Base-by-base conservation (phyloP, 1,140 invertebrate species). In the Panagrolaimus sp. region DNA sequence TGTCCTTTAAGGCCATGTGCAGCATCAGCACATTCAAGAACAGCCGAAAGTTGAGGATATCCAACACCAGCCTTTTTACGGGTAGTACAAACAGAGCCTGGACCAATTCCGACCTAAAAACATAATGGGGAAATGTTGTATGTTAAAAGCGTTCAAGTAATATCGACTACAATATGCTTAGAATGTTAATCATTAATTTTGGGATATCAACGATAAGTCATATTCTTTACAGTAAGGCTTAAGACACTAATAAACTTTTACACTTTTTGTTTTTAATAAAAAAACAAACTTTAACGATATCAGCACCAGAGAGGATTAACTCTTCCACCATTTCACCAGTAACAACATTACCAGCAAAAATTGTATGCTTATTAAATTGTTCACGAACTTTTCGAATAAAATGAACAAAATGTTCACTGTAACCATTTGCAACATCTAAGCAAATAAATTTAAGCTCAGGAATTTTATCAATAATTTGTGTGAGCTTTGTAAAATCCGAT, bases 301-400 rank as follows among this genome's bases (percentile, higher is more conserved):
- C 93, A 61, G 93, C 93, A 62, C 93, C 93, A 43, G 92, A 91
- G 4, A 95, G 85, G 79, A 96, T 90, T 27, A 96, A 84, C 85
- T 96, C 92, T 84, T 96, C 92, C 0, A 96, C 92, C 92, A 96
- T 95, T 86, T 96, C 93, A 31, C 92, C 92, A 20, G 93, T 96
- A 4, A 96, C 93, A 9, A 96, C 93, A 85, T 96, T 96, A 61
- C 93, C 93, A 69, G 93, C 93, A 67, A 82, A 80, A 67, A 96
- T 96, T 3, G 92, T 94, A 77, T 93, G 91, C 11, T 85, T 86
- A 0, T 92, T 91, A 84, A 89, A 95, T 8, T 87, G 86, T 20
- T 87, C 86, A 9, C 92, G 87, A 4, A 92, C 91, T 86, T 89
- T 89, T 64, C 90, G 86, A 0, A 96, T 89, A 85, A 91, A 93